These are phyloP conservation scores for Aphelinus atriplicis DNA, from an alignment of 1,140 invertebrate genomes.

Conservation along the genomic window DNA sequence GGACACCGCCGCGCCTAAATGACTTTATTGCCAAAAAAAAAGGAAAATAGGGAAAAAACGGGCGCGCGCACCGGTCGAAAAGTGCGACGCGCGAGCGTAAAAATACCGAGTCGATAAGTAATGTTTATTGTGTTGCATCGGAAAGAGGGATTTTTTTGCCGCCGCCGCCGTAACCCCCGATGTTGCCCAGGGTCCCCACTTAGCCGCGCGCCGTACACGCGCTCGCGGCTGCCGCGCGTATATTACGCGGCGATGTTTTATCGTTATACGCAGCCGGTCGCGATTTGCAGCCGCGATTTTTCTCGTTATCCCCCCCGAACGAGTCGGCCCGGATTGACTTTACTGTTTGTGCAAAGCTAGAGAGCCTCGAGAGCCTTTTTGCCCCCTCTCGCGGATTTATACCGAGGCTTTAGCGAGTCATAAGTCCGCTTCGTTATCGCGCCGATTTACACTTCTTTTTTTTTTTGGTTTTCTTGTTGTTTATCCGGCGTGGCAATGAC, in stretches of 20 bases:
- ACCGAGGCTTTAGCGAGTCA: constrained; percentile 24
- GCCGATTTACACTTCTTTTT: neutral
- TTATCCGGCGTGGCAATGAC: no score
- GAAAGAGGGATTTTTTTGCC: constrained; percentile 14
- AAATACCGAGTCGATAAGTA: constrained; percentile 64
- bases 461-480: no score
- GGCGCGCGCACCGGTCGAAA: constrained; percentile 47
- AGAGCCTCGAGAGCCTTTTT: constrained; percentile 12
- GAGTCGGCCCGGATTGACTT: constrained; percentile 50
- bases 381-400: constrained; percentile 19
- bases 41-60: constrained; percentile 51
- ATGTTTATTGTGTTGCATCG: constrained; percentile 65
- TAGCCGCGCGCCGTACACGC: constrained; percentile 4
- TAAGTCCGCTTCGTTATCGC: constrained; percentile 35
- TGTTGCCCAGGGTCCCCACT: constrained; percentile 10
- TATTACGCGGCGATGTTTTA: constrained; percentile 35
- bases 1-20: constrained; percentile 53
- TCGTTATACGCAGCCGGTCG: constrained; percentile 18
- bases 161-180: neutral
- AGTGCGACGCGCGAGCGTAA: constrained; percentile 46
- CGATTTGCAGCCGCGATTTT: constrained; percentile 23
- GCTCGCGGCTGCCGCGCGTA: constrained; percentile 2
- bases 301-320: constrained; percentile 38
- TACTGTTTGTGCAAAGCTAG: neutral
- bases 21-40: constrained; percentile 59